A percentile compares a stretch with the other conserved stretches of the same genome.
Conservation (phyloP, 2,888 invertebrate species). For the Perizoma affinitatum region DNA sequence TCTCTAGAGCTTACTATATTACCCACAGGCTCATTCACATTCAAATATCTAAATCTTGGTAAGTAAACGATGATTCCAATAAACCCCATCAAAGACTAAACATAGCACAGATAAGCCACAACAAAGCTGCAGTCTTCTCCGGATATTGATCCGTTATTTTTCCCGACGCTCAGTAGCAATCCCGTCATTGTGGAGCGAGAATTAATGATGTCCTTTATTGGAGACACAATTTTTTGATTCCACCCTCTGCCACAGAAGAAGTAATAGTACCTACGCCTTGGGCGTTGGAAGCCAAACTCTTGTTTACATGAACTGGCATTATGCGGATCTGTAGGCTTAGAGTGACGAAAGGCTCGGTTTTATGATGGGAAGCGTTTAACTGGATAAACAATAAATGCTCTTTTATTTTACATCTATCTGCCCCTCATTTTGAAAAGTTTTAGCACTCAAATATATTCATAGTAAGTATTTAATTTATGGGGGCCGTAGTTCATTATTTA, state of each 20-base stretch:
- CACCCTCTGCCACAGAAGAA: constrained; percentile 41
- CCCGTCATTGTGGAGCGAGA: constrained; percentile 62
- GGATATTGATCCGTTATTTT: constrained; percentile 66
- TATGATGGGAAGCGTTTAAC: constrained; percentile 39
- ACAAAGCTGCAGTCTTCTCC: constrained; percentile 42
- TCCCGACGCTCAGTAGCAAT: constrained; percentile 65
- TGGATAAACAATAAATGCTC: constrained; percentile 28
- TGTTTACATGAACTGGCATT: constrained; percentile 75
- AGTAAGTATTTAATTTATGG: too few relatives aligned
- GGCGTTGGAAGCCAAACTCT: constrained; percentile 69
- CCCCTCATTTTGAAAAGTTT: too few relatives aligned
- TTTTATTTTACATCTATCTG: constrained; percentile 10
- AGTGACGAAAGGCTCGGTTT: constrained; percentile 40
- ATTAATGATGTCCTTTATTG: constrained; percentile 89
- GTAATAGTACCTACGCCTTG: constrained; percentile 30
- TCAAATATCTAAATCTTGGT: background rate
- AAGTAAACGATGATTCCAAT: constrained; percentile 31
- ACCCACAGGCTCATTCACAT: too few relatives aligned
- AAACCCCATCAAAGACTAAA: constrained; percentile 21
- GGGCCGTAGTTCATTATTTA: too few relatives aligned
- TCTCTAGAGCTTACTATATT: too few relatives aligned
- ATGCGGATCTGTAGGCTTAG: constrained; percentile 62
- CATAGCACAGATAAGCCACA: constrained; percentile 41
- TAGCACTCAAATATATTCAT: too few relatives aligned
- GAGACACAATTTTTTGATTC: constrained; percentile 43